Percentiles rank a stretch among this genome's conserved stretches.
Evolutionary conservation across 2,888 invertebrate species (phyloP).

Genomic region (Eupsilia transversa): DNA sequence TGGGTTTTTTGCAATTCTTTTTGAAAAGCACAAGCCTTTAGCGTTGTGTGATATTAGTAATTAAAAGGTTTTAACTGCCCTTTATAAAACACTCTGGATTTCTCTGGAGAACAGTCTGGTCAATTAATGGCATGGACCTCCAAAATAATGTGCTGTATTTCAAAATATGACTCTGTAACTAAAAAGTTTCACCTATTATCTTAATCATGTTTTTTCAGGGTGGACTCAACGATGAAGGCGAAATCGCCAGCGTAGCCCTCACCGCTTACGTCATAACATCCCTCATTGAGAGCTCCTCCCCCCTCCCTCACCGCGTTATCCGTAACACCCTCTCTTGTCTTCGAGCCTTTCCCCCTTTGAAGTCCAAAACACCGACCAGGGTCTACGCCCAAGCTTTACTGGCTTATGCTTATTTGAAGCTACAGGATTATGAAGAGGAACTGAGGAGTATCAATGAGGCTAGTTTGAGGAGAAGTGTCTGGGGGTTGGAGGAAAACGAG

Average conservation of each 20-base stretch:
- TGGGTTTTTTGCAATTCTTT: too few relatives aligned
- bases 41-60: too few relatives aligned
- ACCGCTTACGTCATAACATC: constrained; percentile 93
- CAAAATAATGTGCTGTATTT: too few relatives aligned
- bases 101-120: too few relatives aligned
- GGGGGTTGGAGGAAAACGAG: constrained; percentile 77
- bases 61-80: too few relatives aligned
- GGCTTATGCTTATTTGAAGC: constrained; percentile 79
- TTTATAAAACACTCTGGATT: too few relatives aligned
- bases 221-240: constrained; percentile 88
- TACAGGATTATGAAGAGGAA: constrained; percentile 79
- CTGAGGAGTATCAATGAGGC: constrained; percentile 75
- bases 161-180: too few relatives aligned
- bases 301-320: constrained; percentile 85
- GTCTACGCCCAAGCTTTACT: constrained; percentile 81
- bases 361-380: constrained; percentile 73
- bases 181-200: too few relatives aligned
- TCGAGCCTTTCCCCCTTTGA: constrained; percentile 83
- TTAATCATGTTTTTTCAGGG: constrained; percentile 79
- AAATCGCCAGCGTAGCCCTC: constrained; percentile 91
- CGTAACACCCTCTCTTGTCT: constrained; percentile 91
- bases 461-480: constrained; percentile 63
- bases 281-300: constrained; percentile 90
- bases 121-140: too few relatives aligned
- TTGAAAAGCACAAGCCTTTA: too few relatives aligned